phyloP scores from a whole-genome alignment of 2,888 invertebrate genomes.

The Crematogaster levior region DNA sequence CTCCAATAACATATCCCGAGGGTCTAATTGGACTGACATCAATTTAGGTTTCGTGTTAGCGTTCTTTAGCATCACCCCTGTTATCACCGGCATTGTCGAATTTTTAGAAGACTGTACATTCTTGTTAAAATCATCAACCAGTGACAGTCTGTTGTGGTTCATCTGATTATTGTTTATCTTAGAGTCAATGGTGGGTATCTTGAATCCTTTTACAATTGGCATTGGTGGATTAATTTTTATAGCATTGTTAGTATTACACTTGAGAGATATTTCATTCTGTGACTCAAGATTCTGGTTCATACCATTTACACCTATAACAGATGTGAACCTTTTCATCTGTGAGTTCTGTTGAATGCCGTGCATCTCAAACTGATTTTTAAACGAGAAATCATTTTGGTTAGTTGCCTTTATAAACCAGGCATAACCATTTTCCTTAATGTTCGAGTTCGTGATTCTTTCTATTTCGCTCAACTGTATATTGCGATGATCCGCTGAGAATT shows the following conservation, averaged over 20 bases:
- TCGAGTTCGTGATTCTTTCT: slow-evolving; percentile 42
- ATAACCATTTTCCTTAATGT: slow-evolving; percentile 64
- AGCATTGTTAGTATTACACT: slow-evolving; percentile 48
- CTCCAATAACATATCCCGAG: slow-evolving; percentile 89
- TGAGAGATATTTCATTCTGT: slow-evolving; percentile 32
- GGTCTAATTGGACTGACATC: slow-evolving; percentile 85
- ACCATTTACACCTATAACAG: slow-evolving; percentile 77
- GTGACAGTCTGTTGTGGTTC: slow-evolving; percentile 41
- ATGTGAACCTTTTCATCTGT: slow-evolving; percentile 73
- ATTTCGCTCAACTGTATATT: slow-evolving; percentile 59
- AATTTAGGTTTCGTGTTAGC: slow-evolving; percentile 77
- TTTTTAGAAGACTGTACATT: slow-evolving; percentile 70
- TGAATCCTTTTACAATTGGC: slow-evolving; percentile 79
- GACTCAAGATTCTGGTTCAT: slow-evolving; percentile 14
- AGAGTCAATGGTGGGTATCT: slow-evolving; percentile 50
- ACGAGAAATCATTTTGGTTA: background rate
- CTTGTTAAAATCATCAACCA: slow-evolving; percentile 1
- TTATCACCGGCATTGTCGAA: slow-evolving; percentile 83
- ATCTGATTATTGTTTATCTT: slow-evolving; percentile 27
- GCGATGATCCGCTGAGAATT: slow-evolving; percentile 73
- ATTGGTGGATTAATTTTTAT: slow-evolving; percentile 59
- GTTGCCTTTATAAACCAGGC: background rate
- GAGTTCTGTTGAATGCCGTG: slow-evolving; percentile 38
- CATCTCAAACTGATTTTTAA: slow-evolving; percentile 28
- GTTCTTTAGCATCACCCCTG: slow-evolving; percentile 83